phyloP scores from a whole-genome alignment of 2,888 invertebrate species.

The Lycophotia porphyrea region DNA sequence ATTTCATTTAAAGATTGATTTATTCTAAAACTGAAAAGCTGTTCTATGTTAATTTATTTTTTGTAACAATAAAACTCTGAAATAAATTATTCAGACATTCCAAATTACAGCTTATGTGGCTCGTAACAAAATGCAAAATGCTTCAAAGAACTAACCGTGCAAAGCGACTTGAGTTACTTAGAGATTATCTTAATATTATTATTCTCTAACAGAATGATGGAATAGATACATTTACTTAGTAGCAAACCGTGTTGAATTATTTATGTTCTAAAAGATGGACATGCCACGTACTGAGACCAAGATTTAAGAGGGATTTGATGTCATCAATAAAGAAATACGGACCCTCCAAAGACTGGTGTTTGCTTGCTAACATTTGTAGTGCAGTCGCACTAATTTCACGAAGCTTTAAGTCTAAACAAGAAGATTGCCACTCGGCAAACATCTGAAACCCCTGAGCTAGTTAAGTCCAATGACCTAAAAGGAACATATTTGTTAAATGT shows the following conservation, averaged over 20 bases:
- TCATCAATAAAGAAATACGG: slow-evolving; percentile 13
- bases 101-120: slow-evolving; percentile 10
- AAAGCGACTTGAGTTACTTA: slow-evolving; percentile 39
- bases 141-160: slow-evolving; percentile 37
- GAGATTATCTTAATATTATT: slow-evolving; percentile 47
- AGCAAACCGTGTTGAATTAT: slow-evolving; percentile 43
- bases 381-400: slow-evolving; percentile 16
- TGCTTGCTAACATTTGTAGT: slow-evolving; percentile 33
- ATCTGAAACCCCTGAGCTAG: not conserved
- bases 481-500: not conserved
- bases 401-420: slow-evolving; percentile 1
- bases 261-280: slow-evolving; percentile 27
- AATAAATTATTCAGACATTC: slow-evolving; percentile 26
- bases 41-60: not conserved
- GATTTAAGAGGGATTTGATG: slow-evolving; percentile 19
- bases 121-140: slow-evolving; percentile 41
- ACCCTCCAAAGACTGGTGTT: slow-evolving; percentile 22
- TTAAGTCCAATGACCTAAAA: not conserved
- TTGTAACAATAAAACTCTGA: not conserved
- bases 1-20: not conserved
- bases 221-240: slow-evolving; percentile 48
- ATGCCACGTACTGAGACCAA: not conserved
- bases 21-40: not conserved
- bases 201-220: slow-evolving; percentile 44
- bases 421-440: not conserved